Base-by-base conservation (phyloP, 2,113 vertebrate species). In the Hymenochirus boettgeri region DNA sequence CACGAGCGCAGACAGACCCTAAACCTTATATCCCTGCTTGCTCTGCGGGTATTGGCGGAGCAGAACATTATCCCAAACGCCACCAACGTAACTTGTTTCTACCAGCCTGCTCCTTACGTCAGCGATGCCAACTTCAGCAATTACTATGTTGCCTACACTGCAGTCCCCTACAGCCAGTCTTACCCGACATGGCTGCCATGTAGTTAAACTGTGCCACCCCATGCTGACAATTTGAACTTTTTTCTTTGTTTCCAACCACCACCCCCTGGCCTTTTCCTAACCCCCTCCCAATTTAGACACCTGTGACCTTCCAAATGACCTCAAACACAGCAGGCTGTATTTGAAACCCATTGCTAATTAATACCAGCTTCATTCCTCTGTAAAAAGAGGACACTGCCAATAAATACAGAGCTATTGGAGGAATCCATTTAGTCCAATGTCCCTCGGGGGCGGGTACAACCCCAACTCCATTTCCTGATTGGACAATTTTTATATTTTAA, bases 151-250 rank as follows among this genome's bases (percentile, higher is more conserved):
- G 91, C 95, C 1, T 83, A 76, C 3, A 69, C 80, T 48, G 77
- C 86, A 0, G 75, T 86, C 7, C 75, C 84, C 3, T 91, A 88
- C 76, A 91, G 91, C 80, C 93, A 93, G 74, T 90, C 92, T 42
- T 95, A 93, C 83, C 93, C 94, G 4, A 97, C 94, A 17, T 98
- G 95, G 95, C 84, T 98, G 85, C 95, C 94, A 17, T 99, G 96
- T 84, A 99, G 93, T 80, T 99, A 88, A 37, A 22, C 5, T 7
- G 1, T 6, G 8, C 21, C 31, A 6, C 17, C 13, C 5, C 23
- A 26, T 12, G 3, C n/a, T 22, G 8, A 2, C 31, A 33, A 9
- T 7, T 33, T 33, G 31, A 33, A 33, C 31, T 33, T 31, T 31
- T 4, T 33, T 33, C 11, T 33, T 2, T 31, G 29, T 31, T 39